A percentile compares a stretch with the other conserved stretches of the same genome.
These are phyloP conservation scores for Tetramorium simillimum DNA, from an alignment of 1,140 invertebrate genomes.

Conservation along the genomic window DNA sequence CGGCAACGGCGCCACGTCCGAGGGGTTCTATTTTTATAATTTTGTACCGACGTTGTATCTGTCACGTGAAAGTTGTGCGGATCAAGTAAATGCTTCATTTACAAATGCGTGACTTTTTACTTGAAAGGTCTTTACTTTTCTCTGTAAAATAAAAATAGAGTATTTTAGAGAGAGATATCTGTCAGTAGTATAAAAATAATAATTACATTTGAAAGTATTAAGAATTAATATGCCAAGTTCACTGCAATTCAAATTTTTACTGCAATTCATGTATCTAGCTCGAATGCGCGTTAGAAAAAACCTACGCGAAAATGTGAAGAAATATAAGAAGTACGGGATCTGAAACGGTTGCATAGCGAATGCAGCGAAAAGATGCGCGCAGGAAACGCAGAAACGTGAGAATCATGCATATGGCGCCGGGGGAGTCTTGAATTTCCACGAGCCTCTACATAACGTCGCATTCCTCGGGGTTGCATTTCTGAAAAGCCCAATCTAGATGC, in stretches of 20 bases:
- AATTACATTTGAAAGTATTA: neutral
- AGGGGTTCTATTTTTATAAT: neutral
- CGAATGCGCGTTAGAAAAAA: neutral
- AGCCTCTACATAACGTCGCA: constrained; percentile 29
- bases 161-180: neutral
- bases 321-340: neutral
- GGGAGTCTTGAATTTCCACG: constrained; percentile 60
- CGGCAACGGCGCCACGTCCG: neutral
- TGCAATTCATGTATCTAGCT: neutral
- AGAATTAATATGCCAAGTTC: neutral
- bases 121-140: neutral
- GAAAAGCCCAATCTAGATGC: constrained; percentile 45
- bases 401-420: constrained; percentile 44
- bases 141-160: neutral
- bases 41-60: neutral
- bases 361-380: neutral
- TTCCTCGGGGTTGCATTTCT: constrained; percentile 52
- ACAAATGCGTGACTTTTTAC: neutral
- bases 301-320: neutral
- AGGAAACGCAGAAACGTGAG: constrained; percentile 41
- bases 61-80: neutral
- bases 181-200: neutral
- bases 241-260: neutral
- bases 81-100: neutral
- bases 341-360: constrained; percentile 21